Conservation (phyloP, 1,140 invertebrate genomes). For the Drosophila ogumai region DNA sequence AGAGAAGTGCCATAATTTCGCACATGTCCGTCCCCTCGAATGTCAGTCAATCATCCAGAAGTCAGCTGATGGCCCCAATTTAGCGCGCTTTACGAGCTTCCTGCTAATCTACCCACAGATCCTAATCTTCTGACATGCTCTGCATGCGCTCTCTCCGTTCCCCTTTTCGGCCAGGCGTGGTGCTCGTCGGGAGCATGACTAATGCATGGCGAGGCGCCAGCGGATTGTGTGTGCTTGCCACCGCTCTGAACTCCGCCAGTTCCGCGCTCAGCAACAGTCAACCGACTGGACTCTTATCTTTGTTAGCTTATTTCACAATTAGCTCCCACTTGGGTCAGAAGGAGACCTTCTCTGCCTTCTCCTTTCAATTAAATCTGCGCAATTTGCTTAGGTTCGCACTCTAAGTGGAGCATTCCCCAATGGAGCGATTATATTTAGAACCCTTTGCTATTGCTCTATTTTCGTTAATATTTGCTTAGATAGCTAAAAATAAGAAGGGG, state of each 20-base stretch:
- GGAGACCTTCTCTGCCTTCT: not conserved
- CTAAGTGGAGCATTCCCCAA: not conserved
- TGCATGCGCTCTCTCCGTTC: constrained; percentile 14
- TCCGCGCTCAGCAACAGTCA: constrained; percentile 32
- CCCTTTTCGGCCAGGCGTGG: constrained; percentile 28
- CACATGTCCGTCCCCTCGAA: constrained; percentile 12
- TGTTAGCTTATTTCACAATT: constrained; percentile 44
- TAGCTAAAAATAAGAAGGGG: constrained; percentile 24
- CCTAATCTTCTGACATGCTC: constrained; percentile 34
- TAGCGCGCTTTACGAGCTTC: constrained; percentile 10
- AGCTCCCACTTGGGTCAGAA: not conserved
- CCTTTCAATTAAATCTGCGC: constrained; percentile 19
- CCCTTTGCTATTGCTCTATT: constrained; percentile 1
- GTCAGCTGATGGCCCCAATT: constrained; percentile 51
- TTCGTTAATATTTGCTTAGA: constrained; percentile 10
- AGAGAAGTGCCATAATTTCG: constrained; percentile 13
- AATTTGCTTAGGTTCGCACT: not conserved
- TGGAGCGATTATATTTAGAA: not conserved
- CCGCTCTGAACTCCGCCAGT: constrained; percentile 6
- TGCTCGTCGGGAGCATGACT: constrained; percentile 32
- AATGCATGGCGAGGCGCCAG: constrained; percentile 37
- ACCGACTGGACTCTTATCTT: constrained; percentile 29
- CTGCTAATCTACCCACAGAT: constrained; percentile 28
- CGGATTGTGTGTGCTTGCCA: not conserved
- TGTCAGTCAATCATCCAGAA: constrained; percentile 45